Evolutionary conservation across 2,113 vertebrate species (phyloP).

Genomic region (Pseudolaguvia tuberculata): DNA sequence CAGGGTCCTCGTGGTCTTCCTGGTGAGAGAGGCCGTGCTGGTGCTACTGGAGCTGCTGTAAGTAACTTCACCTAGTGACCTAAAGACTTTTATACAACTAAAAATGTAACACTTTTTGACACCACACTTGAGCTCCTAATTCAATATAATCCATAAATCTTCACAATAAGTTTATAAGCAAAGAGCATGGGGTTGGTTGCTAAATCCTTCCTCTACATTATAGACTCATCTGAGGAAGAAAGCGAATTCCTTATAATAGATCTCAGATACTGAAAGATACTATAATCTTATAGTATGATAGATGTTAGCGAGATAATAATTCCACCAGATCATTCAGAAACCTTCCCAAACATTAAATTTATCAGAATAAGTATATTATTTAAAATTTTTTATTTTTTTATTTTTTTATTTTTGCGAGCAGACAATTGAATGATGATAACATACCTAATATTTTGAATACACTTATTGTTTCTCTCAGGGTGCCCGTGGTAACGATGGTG

Average conservation of each 20-base stretch:
- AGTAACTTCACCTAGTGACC: conserved; percentile 61
- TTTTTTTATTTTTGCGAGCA: too few species aligned
- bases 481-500: conserved; percentile 93
- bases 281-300: too few species aligned
- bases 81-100: neutral
- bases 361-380: neutral
- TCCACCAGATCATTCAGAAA: too few species aligned
- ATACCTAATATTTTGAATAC: conserved; percentile 3
- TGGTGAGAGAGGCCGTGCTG: conserved; percentile 92
- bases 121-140: too few species aligned
- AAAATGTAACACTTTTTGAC: neutral
- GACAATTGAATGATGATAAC: neutral
- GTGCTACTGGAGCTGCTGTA: conserved; percentile 84
- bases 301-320: too few species aligned
- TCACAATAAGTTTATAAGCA: neutral
- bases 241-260: neutral
- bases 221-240: too few species aligned
- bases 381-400: too few species aligned
- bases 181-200: neutral
- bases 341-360: neutral
- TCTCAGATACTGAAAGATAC: too few species aligned
- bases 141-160: too few species aligned
- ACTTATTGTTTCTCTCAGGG: conserved; percentile 66
- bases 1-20: conserved; percentile 93
- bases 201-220: neutral